Evolutionary conservation across 2,797 vertebrate genomes (phyloP), one percentile per base, ranked within the genome.

Genomic region (Chloroceryle inda): DNA sequence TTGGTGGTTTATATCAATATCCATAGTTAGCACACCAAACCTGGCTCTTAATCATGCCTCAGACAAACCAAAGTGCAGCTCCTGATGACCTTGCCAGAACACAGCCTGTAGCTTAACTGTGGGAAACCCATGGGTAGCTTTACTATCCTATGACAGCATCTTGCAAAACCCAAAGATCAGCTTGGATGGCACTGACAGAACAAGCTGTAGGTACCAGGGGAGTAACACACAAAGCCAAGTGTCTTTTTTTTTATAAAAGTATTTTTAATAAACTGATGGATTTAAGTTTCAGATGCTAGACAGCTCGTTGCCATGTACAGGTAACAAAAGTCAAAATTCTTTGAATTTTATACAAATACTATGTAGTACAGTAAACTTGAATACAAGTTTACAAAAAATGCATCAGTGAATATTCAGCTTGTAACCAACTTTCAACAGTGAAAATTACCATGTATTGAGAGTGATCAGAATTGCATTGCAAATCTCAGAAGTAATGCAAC

Each of bases 261-360:
- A 97, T 95, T 96, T 98, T 98, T 98, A 98, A 98, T 98, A 98
- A 98, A 98, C 95, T 26, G 96, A 98, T 98, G 98, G 97, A 98
- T 98, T 97, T 98, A 97, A 98, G 96, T 98, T 97, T 97, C 95
- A 98, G 97, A 98, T 97, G 96, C 97, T 96, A 98, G 95, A 96
- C 94, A 97, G 96, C 94, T 88, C 95, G 93, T 96, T 97, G 97
- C 96, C 97, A 88, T 97, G 95, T 97, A 97, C 98, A 98, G 97
- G 97, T 98, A 98, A 98, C 97, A 98, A 98, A 98, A 98, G 97
- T 98, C 98, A 97, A 97, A 97, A 97, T 96, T 98, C 97, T 97
- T 89, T 97, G 94, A 96, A 94, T 96, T 95, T 97, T 90, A 97
- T 98, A 98, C 94, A 98, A 98, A 98, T 98, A 98, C 96, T 98